These are phyloP conservation scores for Macaria notata DNA, from an alignment of 2,888 invertebrate species.

Conservation along the genomic window DNA sequence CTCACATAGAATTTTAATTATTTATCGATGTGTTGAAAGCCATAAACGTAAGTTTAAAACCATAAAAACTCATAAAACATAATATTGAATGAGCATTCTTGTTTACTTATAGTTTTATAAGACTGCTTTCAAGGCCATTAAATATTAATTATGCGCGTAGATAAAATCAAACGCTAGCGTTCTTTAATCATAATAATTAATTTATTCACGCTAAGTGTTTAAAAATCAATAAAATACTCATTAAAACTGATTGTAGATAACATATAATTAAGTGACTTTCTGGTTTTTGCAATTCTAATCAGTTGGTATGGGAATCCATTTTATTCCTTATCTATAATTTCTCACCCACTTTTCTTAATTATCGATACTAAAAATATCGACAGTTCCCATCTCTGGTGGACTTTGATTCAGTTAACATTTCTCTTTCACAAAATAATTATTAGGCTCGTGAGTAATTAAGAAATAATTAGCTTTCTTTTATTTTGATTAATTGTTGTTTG, in stretches of 20 bases:
- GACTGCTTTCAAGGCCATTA: neutral
- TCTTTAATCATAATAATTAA: slow-evolving; percentile 5
- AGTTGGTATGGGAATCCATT: no score
- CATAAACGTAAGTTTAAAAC: slow-evolving; percentile 9
- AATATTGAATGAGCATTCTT: slow-evolving; percentile 9
- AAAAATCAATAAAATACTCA: neutral
- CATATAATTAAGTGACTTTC: no score
- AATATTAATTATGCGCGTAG: slow-evolving; percentile 1
- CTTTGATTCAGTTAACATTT: slow-evolving; percentile 20
- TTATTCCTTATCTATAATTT: no score
- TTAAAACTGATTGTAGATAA: no score
- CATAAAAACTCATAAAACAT: slow-evolving; percentile 1
- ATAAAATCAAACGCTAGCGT: slow-evolving; percentile 1
- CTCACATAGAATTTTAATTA: neutral
- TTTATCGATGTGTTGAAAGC: neutral
- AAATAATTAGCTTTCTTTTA: slow-evolving; percentile 18
- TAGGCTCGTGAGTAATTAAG: slow-evolving; percentile 20
- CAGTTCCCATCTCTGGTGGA: no score
- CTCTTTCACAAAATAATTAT: slow-evolving; percentile 20
- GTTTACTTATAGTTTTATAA: slow-evolving; percentile 1
- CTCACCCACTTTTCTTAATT: no score
- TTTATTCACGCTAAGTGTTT: slow-evolving; percentile 4
- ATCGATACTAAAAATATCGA: no score
- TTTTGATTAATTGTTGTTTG: slow-evolving; percentile 16
- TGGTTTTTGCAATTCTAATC: no score